Evolutionary conservation across 2,888 invertebrate species (phyloP).

Genomic region (Zhuqinia jingwanae): DNA sequence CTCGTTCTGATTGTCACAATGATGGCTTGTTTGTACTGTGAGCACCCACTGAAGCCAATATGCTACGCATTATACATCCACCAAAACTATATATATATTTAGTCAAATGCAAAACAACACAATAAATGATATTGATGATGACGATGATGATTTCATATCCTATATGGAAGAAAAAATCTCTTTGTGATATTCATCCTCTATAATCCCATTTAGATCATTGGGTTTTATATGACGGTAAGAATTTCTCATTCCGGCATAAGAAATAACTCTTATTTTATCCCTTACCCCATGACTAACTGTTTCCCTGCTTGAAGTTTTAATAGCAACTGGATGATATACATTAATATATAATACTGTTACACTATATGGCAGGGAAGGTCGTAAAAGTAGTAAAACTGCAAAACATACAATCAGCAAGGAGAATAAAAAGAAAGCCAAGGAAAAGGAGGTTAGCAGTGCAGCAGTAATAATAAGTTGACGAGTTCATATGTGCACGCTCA

Average conservation of each 20-base stretch:
- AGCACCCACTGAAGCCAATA: constrained; percentile 43
- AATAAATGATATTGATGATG: constrained; percentile 38
- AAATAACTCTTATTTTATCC: constrained; percentile 39
- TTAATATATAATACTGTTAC: neutral
- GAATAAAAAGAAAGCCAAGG: neutral
- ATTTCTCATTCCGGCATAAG: constrained; percentile 44
- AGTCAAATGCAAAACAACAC: constrained; percentile 14
- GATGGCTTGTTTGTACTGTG: neutral
- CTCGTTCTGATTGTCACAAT: constrained; percentile 38
- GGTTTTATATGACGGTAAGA: constrained; percentile 35
- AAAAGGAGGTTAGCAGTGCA: constrained; percentile 57
- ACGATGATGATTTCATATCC: constrained; percentile 45
- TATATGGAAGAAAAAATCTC: constrained; percentile 23
- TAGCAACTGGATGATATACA: constrained; percentile 14
- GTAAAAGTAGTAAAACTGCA: constrained; percentile 48
- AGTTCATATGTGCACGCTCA: constrained; percentile 40
- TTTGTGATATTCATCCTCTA: constrained; percentile 36
- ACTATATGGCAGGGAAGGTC: neutral
- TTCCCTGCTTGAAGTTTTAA: constrained; percentile 23
- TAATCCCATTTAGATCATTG: constrained; percentile 64
- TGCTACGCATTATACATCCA: constrained; percentile 11
- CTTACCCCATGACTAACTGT: constrained; percentile 20
- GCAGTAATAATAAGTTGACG: neutral
- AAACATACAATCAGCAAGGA: neutral
- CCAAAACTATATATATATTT: constrained; percentile 10